Evolutionary conservation across 1,140 invertebrate species (phyloP), one percentile per base, ranked within the genome.

Genomic region (Planococcus citri): DNA sequence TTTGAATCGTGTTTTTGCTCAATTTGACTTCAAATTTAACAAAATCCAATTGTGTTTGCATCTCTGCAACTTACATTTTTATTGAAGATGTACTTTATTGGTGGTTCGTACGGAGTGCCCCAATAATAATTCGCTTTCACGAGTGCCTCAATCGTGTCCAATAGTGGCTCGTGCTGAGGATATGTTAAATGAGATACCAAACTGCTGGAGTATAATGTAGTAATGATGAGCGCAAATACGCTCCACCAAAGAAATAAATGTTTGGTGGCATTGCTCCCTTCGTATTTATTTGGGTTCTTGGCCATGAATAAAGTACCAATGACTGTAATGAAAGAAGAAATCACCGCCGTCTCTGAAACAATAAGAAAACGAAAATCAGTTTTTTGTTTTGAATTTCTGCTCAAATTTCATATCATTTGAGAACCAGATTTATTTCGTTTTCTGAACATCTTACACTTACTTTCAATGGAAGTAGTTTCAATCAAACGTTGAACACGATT

Each of bases 201-300:
- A 22, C 29, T 68, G 21, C 71, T 70, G 17, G 69, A 72, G 38
- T 70, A 72, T 4, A 67, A 22, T 12, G 71, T 67, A 1, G 69
- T 51, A 6, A 72, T 70, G 24, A 70, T 64, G 12, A 72, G 68
- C 10, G 51, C 22, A 29, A 72, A 72, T 10, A 70, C 10, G n/a
- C 69, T 60, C 71, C 71, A 72, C 29, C 69, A 70, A n/a, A n/a
- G 68, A 14, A 72, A 70, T 27, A 72, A 64, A 22, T 70, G 67
- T 69, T 64, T 68, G 9, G 61, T 61, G 2, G 68, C 68, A 14
- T 68, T 58, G 20, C 33, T 27, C n/a, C 20, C 29, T 17, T 67
- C 20, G 9, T 41, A 27, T 64, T 64, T 58, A 22, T 27, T 37
- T 29, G 68, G 68, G 33, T 69, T 69, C 4, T 67, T 71, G 6